Conservation (phyloP, 1,140 invertebrate species). For the Oreohelix idahoensis region DNA sequence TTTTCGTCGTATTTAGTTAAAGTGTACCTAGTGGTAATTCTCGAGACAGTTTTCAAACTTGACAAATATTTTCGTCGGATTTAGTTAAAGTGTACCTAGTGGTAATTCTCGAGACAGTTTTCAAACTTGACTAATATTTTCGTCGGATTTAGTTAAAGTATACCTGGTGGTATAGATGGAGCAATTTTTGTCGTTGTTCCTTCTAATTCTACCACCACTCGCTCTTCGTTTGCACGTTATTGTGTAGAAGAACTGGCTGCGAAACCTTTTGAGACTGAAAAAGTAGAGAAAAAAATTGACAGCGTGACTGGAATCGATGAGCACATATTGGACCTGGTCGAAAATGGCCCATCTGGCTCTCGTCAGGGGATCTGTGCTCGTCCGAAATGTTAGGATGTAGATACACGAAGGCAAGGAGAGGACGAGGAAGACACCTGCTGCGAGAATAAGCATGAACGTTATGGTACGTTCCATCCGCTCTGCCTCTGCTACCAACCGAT, state of each 20-base stretch:
- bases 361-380: not conserved
- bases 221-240: constrained; percentile 2
- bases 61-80: too few relatives aligned
- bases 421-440: constrained; percentile 42
- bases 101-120: too few relatives aligned
- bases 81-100: too few relatives aligned
- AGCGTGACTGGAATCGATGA: constrained; percentile 45
- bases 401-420: constrained; percentile 45
- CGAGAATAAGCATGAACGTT: constrained; percentile 46
- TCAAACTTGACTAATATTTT: constrained; percentile 19
- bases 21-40: too few relatives aligned
- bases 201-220: not conserved
- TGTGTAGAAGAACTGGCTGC: constrained; percentile 34
- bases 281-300: constrained; percentile 52
- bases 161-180: constrained; percentile 12
- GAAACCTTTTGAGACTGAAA: constrained; percentile 41
- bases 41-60: too few relatives aligned
- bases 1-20: too few relatives aligned
- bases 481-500: not conserved
- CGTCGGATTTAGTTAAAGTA: constrained; percentile 1
- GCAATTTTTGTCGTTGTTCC: not conserved
- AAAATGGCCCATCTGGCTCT: constrained; percentile 16
- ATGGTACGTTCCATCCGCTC: constrained; percentile 36
- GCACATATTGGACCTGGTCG: constrained; percentile 33
- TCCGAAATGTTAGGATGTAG: not conserved